Evolutionary conservation across 2,113 vertebrate species (phyloP).

Genomic region (Megaceryle maxima): DNA sequence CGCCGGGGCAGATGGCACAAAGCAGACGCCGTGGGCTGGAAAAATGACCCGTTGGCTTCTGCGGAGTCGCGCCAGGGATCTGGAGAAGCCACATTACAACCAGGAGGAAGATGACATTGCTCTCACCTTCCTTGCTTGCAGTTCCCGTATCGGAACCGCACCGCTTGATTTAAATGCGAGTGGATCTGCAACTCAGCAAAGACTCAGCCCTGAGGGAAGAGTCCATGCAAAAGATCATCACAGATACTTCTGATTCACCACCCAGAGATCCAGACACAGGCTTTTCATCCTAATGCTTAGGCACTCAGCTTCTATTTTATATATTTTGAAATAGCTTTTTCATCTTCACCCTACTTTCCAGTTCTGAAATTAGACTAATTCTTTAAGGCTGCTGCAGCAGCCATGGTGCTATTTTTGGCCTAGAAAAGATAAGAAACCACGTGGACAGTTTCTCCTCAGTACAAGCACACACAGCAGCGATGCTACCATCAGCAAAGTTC

Average conservation of each 20-base stretch:
- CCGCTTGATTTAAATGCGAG: rapidly evolving
- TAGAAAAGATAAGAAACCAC: constrained; percentile 8
- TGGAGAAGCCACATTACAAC: background rate
- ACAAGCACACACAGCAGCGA: background rate
- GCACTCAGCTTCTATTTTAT: background rate
- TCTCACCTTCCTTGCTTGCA: background rate
- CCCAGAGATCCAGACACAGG: background rate
- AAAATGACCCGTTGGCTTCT: background rate
- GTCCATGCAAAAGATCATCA: background rate
- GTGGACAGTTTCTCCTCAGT: background rate
- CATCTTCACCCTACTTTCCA: constrained; percentile 1
- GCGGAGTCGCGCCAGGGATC: background rate
- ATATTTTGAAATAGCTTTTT: background rate
- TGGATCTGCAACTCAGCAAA: background rate
- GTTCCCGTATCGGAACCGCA: rapidly evolving
- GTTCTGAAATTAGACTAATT: constrained; percentile 1
- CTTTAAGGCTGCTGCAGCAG: background rate
- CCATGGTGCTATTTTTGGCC: constrained; percentile 8
- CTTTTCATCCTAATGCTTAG: background rate
- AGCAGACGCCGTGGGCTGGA: background rate
- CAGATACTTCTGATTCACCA: background rate
- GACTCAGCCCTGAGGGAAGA: background rate
- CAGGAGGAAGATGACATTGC: background rate
- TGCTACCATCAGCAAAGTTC: background rate
- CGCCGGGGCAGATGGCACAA: constrained; percentile 1